Evolutionary conservation across 2,113 vertebrate genomes (phyloP).

Genomic region (Haliaeetus leucogaster): DNA sequence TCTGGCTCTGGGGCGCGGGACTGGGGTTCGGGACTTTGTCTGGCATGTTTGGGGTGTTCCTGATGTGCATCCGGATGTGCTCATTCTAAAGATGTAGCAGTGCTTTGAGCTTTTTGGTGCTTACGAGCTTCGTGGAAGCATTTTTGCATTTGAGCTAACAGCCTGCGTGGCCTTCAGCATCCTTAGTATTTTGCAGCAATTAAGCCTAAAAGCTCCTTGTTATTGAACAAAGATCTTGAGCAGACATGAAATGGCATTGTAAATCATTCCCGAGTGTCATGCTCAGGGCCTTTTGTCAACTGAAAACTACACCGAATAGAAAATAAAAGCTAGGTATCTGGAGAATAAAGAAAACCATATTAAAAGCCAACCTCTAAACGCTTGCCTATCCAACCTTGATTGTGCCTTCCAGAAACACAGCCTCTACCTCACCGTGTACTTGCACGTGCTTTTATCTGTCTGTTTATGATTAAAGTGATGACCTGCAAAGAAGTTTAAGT

Average conservation of each 20-base stretch:
- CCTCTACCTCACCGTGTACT: background rate
- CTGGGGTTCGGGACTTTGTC: background rate
- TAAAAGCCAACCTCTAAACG: background rate
- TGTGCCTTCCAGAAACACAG: conserved; percentile 43
- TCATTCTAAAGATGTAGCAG: background rate
- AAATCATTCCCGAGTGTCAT: background rate
- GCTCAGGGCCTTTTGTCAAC: background rate
- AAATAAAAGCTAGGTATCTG: background rate
- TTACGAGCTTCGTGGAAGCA: background rate
- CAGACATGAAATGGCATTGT: background rate
- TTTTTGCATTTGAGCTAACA: background rate
- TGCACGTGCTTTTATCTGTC: conserved; percentile 4
- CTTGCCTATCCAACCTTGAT: background rate
- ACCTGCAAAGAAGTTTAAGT: conserved; percentile 5
- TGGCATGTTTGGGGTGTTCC: background rate
- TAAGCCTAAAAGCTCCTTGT: background rate
- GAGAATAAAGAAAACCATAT: background rate
- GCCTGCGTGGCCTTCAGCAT: background rate
- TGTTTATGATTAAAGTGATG: conserved; percentile 12
- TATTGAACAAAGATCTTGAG: background rate
- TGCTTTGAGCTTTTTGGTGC: background rate
- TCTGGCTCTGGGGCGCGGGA: accelerated
- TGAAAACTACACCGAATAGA: background rate
- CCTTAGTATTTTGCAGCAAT: background rate
- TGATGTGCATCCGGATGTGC: background rate